Conservation (phyloP, 2,797 vertebrate species). For the Acanthopagrus latus region DNA sequence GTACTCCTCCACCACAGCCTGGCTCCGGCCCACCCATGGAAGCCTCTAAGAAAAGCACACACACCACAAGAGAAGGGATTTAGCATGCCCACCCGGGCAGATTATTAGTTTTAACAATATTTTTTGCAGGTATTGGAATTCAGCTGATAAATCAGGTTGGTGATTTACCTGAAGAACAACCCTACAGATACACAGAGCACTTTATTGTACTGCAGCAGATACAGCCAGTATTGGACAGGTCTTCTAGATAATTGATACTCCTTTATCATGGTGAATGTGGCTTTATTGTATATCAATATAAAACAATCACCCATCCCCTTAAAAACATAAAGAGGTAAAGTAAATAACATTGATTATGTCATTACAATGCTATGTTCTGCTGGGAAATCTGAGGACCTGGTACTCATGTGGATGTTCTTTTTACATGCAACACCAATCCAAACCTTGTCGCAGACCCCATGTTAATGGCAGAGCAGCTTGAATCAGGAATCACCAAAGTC, state of each 20-base stretch:
- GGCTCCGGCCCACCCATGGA: constrained; percentile 91
- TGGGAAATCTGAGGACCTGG: no score
- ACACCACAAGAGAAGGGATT: neutral
- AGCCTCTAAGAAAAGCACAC: constrained; percentile 82
- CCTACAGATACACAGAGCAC: no score
- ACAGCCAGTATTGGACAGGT: neutral
- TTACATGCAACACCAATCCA: no score
- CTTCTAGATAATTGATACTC: neutral
- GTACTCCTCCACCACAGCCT: constrained; percentile 93
- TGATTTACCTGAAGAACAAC: neutral
- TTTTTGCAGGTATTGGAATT: neutral
- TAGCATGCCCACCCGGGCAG: neutral
- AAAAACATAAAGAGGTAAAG: no score
- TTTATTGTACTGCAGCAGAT: neutral
- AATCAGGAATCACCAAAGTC: no score
- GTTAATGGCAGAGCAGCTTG: no score
- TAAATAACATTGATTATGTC: no score
- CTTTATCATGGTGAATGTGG: neutral
- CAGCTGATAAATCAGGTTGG: neutral
- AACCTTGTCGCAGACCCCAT: no score
- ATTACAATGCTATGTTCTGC: no score
- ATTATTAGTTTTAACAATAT: neutral
- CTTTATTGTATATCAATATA: neutral
- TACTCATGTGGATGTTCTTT: no score
- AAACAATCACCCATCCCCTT: no score